Conservation (phyloP, 2,113 vertebrate species). For the Rousettus leschenaultii region DNA sequence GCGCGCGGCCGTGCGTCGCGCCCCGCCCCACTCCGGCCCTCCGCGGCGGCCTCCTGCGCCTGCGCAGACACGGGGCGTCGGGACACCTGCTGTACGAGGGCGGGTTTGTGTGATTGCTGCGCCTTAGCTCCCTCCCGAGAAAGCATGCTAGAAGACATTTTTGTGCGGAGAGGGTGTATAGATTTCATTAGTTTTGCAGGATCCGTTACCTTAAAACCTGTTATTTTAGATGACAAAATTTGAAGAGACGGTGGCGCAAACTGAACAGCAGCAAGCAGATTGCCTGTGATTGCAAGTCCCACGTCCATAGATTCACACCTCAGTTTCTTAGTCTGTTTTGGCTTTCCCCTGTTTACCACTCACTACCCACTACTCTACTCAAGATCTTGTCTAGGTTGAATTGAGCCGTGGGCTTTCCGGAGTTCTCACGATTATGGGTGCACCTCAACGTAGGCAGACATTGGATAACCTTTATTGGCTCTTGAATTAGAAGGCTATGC, state of each 20-base stretch:
- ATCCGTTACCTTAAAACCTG: background rate
- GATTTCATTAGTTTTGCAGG: background rate
- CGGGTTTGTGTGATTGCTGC: fast-evolving
- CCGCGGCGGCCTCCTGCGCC: background rate
- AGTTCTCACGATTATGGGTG: background rate
- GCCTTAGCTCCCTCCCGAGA: fast-evolving
- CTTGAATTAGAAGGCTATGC: background rate
- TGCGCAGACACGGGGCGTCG: fast-evolving
- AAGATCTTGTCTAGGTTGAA: background rate
- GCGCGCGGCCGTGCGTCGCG: fast-evolving
- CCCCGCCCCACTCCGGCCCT: background rate
- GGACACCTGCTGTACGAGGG: fast-evolving
- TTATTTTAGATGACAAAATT: background rate
- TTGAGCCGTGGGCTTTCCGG: background rate
- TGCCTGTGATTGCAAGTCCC: background rate
- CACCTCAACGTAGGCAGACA: too few relatives aligned
- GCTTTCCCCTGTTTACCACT: background rate
- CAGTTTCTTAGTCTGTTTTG: background rate
- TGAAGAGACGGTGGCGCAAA: background rate
- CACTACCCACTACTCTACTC: too few relatives aligned
- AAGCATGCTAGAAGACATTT: fast-evolving
- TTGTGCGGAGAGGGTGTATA: background rate
- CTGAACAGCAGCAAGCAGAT: background rate
- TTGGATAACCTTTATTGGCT: background rate
- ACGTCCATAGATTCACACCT: background rate